Percentiles rank a stretch among this genome's conserved stretches.
phyloP scores from a whole-genome alignment of 1,140 invertebrate genomes.

The Drosophila sechellia region DNA sequence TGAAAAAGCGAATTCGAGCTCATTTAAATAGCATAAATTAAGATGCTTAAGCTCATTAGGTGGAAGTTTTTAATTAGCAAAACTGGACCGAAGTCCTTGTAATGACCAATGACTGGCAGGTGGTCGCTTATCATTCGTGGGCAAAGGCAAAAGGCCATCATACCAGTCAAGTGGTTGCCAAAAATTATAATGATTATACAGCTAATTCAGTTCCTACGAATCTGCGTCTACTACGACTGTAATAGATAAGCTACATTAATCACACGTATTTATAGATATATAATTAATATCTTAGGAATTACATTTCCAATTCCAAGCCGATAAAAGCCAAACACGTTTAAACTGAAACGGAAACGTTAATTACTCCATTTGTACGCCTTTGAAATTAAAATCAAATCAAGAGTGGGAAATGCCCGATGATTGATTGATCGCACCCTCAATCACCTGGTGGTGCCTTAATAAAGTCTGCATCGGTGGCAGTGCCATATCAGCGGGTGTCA shows the following conservation, averaged over 20 bases:
- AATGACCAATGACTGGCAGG: conserved; percentile 19
- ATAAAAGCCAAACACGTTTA: too few species aligned
- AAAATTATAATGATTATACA: conserved; percentile 21
- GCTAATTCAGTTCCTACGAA: conserved; percentile 27
- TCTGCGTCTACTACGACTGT: conserved; percentile 28
- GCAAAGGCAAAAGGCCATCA: conserved; percentile 13
- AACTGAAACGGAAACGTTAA: too few species aligned
- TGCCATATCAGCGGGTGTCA: conserved; percentile 32
- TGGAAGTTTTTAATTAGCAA: conserved; percentile 47
- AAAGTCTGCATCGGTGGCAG: conserved; percentile 18
- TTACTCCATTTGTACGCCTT: too few species aligned
- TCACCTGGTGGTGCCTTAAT: conserved; percentile 6
- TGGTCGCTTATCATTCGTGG: conserved; percentile 11
- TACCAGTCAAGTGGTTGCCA: conserved; percentile 53
- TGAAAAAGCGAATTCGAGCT: conserved; percentile 49
- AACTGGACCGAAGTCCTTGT: conserved; percentile 22
- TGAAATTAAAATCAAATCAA: too few species aligned
- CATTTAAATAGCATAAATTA: conserved; percentile 77
- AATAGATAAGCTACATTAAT: background rate
- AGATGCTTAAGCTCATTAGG: conserved; percentile 64
- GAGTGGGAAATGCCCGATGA: background rate
- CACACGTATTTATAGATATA: background rate
- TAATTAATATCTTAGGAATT: too few species aligned
- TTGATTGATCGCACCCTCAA: conserved; percentile 32
- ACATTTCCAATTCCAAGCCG: too few species aligned